Base-by-base conservation (phyloP, 1,140 invertebrate genomes). In the Cryptotermes secundus region DNA sequence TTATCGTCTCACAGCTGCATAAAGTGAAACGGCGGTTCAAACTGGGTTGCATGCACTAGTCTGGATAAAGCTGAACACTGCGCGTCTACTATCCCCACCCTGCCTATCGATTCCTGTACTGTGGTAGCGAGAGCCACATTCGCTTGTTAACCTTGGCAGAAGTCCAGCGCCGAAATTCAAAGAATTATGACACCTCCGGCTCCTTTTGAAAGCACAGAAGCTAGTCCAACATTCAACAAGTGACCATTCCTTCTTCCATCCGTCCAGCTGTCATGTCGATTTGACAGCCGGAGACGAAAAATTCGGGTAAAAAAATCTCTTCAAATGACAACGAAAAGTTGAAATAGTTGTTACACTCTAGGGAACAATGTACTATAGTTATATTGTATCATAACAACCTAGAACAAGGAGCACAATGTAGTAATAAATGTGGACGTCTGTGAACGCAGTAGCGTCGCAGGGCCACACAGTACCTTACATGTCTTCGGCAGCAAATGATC, bases 1-100 rank as follows among this genome's bases (percentile, higher is more conserved):
- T 91, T 91, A 91, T 91, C 90, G 90, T 90, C 90, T 90, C 90
- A 90, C 90, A 91, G 90, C 90, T 91, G 90, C 90, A 91, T 91
- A 91, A 91, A 91, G 90, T 90, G 87, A 87, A 87, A 87, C 86
- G 87, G 86, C 90, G 89, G 84, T 79, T 72, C 79, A 36, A 81
- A n/a, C 45, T 36, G 85, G 59, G 53, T 38, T 34, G 80, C 34
- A 14, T 34, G 45, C 45, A 36, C 84, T 34, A 38, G 22, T 42
- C 81, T 38, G 84, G 84, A 84, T 84, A 82, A 79, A 84, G 81
- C 81, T 24, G 80, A 80, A 42, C 81, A 84, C 45, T 82, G 84
- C 81, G 80, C 84, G 22, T 38, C 65, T 72, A 38, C 45, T 31
- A 65, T 34, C 34, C 81, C 84, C 84, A 49, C 84, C 80, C 4